Evolutionary conservation across 2,888 invertebrate species (phyloP), one percentile per base, ranked within the genome.

Genomic region (Augochlorella aurata): DNA sequence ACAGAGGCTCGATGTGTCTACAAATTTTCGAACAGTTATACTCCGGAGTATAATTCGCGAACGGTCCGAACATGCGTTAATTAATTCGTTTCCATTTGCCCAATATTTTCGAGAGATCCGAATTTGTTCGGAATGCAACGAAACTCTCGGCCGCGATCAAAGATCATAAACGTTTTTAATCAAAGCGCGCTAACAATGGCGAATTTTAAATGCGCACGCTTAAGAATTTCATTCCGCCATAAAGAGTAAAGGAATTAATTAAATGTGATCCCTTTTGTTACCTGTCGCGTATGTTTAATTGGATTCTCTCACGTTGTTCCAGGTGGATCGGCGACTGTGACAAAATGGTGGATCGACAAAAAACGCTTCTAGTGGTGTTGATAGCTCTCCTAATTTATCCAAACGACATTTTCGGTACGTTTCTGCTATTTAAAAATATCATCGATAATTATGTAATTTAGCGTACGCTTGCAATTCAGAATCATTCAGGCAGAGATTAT

Each of bases 301-400:
- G 65, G 49, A 69, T 83, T 83, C 16, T 69, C 74, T 49, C 44
- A 44, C 54, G 58, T 74, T 72, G 69, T 90, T 91, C 0, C 87
- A 92, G 92, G 80, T 90, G 89, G 86, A 90, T 89, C 90, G 87
- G 92, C 92, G 92, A 92, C 90, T 84, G 85, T 80, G 88, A 77
- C 91, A 92, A 90, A 90, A 93, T 93, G 93, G 91, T 93, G 88
- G 90, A 92, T 90, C 90, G 92, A 85, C 91, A 91, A 87, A 92
- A 88, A 88, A 86, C 89, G 72, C 89, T 92, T 79, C 87, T 93
- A 84, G 89, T 90, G 84, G 89, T 93, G 85, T 88, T 92, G 87
- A 86, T 93, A 83, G 90, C 92, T 82, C 89, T 93, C 45, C 86
- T 93, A 75, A 92, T 92, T 85, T 93, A 93, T 85, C 92, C 93